Conservation (phyloP, 2,797 vertebrate species). For the Caiman crocodilus region DNA sequence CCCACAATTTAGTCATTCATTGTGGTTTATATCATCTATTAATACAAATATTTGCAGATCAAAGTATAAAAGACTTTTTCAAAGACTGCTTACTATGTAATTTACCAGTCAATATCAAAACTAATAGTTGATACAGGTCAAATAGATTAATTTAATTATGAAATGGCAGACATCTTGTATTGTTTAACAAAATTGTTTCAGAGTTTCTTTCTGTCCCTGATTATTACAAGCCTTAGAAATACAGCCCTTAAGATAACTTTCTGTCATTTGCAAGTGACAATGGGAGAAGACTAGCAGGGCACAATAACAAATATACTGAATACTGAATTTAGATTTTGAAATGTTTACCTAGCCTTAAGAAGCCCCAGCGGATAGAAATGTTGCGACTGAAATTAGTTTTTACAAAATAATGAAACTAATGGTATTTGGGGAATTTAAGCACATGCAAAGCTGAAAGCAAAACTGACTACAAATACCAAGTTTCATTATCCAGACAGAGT, state of each 20-base stretch:
- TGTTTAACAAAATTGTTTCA: conserved; percentile 27
- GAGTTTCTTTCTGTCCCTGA: background rate
- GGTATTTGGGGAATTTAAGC: background rate
- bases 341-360: background rate
- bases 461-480: background rate
- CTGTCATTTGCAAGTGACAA: background rate
- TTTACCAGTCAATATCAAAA: conserved; percentile 44
- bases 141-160: conserved; percentile 30
- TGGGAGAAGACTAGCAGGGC: background rate
- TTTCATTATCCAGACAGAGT: background rate
- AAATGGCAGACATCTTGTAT: background rate
- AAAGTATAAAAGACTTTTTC: conserved; percentile 55
- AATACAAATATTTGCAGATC: conserved; percentile 71
- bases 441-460: background rate
- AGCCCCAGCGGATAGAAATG: rapidly evolving
- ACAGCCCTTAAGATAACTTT: background rate
- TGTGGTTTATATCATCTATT: conserved; percentile 59
- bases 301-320: background rate
- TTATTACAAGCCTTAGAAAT: background rate
- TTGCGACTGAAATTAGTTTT: background rate
- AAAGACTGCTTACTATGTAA: conserved; percentile 4
- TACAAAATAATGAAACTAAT: background rate
- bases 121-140: conserved; percentile 45
- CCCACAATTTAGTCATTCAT: conserved; percentile 58
- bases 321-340: background rate